phyloP scores from a whole-genome alignment of 2,113 vertebrate genomes.

The Bubo scandiacus region DNA sequence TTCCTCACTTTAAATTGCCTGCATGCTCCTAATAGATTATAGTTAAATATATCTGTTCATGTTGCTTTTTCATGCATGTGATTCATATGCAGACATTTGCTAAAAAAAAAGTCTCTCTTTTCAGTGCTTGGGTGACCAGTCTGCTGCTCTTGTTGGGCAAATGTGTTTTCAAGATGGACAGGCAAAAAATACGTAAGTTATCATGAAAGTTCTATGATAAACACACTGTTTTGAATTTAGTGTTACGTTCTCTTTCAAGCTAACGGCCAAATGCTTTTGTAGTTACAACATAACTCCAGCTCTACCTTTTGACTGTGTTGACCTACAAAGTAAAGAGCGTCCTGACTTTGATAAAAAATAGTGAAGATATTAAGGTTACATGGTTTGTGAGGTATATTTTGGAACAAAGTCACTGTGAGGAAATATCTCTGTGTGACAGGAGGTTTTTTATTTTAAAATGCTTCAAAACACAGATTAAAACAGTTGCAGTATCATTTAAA shows the following conservation, averaged over 20 bases:
- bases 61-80: background rate
- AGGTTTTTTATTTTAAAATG: background rate
- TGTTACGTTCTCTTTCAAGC: background rate
- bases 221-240: background rate
- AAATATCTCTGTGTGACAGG: background rate
- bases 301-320: background rate
- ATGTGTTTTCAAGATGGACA: slow-evolving; percentile 94
- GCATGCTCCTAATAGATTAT: background rate
- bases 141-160: slow-evolving; percentile 95
- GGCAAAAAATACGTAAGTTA: slow-evolving; percentile 95
- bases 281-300: background rate
- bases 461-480: background rate
- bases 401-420: background rate
- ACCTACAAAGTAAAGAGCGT: background rate
- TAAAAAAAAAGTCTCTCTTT: background rate
- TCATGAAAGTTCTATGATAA: background rate
- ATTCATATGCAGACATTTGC: background rate
- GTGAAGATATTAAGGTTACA: background rate
- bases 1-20: background rate
- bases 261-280: background rate
- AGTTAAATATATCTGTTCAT: background rate
- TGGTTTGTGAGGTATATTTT: background rate
- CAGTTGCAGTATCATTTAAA: background rate
- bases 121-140: slow-evolving; percentile 99
- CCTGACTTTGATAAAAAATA: background rate